Percentiles rank a stretch among this genome's conserved stretches.
phyloP scores from a whole-genome alignment of 2,113 vertebrate species.

The Amphiprion ocellaris region DNA sequence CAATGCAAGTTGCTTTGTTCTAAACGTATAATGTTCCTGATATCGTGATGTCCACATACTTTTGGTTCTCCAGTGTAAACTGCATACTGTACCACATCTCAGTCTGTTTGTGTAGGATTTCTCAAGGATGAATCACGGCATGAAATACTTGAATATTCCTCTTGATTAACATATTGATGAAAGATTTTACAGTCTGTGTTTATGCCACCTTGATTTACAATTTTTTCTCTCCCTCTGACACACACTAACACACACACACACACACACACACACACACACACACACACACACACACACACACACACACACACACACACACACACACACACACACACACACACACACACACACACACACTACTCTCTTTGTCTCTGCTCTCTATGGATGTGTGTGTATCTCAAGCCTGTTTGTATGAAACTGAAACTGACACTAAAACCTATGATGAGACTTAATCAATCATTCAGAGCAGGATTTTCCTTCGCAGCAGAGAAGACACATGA shows the following conservation, averaged over 20 bases:
- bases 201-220: constrained; percentile 13
- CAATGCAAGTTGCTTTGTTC: too few species aligned
- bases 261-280: too few species aligned
- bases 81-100: too few species aligned
- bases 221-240: background rate
- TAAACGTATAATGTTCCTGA: background rate
- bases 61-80: background rate
- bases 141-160: constrained; percentile 8
- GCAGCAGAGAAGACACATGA: constrained; percentile 8
- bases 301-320: background rate
- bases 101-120: background rate
- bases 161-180: constrained; percentile 57
- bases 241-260: background rate
- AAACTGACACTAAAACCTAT: constrained; percentile 23
- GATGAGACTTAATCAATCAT: constrained; percentile 41
- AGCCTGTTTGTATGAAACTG: background rate
- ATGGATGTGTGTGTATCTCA: background rate
- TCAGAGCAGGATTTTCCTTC: constrained; percentile 18
- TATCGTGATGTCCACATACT: background rate
- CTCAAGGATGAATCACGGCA: background rate
- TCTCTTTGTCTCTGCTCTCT: background rate
- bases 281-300: too few species aligned
- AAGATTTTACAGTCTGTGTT: constrained; percentile 11
- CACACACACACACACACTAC: background rate
- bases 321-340: too few species aligned